Conservation (phyloP, 2,797 vertebrate genomes). For the Potorous gilbertii region DNA sequence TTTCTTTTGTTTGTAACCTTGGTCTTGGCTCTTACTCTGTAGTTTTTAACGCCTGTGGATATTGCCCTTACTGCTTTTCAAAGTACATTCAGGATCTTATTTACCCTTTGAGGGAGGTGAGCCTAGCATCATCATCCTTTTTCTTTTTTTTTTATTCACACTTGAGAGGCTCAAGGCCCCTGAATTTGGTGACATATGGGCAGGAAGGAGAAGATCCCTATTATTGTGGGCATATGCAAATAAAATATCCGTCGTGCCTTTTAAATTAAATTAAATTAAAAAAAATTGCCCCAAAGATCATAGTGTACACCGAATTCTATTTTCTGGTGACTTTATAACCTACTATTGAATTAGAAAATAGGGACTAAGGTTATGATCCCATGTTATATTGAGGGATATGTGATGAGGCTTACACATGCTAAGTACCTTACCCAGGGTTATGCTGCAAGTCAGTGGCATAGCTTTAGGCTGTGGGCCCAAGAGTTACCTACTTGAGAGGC, state of each 20-base stretch:
- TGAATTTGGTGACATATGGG: neutral
- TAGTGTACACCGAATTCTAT: neutral
- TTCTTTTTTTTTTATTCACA: neutral
- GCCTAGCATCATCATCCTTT: neutral
- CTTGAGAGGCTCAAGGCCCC: neutral
- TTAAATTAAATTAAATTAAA: neutral
- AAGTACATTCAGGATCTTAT: neutral
- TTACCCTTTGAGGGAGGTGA: neutral
- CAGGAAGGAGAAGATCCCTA: neutral
- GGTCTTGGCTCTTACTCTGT: rapidly evolving
- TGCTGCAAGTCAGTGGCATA: neutral
- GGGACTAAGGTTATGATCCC: neutral
- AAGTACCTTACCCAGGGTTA: neutral
- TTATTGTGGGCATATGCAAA: neutral
- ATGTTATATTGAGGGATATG: neutral
- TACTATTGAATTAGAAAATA: neutral
- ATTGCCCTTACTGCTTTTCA: neutral
- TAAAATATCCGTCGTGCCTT: neutral
- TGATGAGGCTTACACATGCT: neutral
- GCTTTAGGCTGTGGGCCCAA: neutral
- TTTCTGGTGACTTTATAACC: neutral
- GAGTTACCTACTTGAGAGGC: neutral
- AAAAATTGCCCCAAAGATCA: neutral
- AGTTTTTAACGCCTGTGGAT: neutral
- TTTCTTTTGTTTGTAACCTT: neutral